These are phyloP conservation scores for Terebella lapidaria DNA, from an alignment of 2,888 invertebrate genomes.

Conservation along the genomic window DNA sequence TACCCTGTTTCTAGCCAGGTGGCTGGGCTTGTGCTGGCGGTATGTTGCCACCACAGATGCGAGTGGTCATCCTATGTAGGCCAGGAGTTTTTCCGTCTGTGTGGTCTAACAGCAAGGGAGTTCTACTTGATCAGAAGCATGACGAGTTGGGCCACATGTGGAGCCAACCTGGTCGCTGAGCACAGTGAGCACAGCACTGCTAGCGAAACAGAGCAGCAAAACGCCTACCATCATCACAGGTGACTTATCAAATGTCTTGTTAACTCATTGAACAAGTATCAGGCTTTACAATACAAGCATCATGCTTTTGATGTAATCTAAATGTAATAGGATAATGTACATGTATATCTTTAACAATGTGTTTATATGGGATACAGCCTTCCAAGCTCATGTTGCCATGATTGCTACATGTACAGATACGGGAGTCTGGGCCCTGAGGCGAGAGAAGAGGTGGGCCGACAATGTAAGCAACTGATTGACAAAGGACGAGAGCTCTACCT, in stretches of 20 bases:
- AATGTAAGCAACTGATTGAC: conserved; percentile 74
- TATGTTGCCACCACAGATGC: conserved; percentile 88
- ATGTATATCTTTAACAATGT: too few species aligned
- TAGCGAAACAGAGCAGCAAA: too few species aligned
- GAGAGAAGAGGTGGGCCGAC: conserved; percentile 65
- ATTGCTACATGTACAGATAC: too few species aligned
- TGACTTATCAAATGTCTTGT: background rate
- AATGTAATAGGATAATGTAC: too few species aligned
- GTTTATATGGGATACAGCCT: too few species aligned
- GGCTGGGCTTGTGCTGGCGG: conserved; percentile 66
- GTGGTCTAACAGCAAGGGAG: conserved; percentile 57
- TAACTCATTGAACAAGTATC: background rate
- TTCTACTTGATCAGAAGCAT: conserved; percentile 74
- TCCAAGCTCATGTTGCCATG: too few species aligned
- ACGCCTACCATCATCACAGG: background rate
- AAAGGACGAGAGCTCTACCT: conserved; percentile 68
- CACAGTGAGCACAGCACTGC: too few species aligned
- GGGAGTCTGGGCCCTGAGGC: conserved; percentile 43
- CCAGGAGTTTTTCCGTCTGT: conserved; percentile 59
- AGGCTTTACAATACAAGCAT: background rate
- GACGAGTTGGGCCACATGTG: conserved; percentile 73
- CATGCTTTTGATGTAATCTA: background rate
- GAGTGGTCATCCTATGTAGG: conserved; percentile 68
- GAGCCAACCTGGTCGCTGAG: conserved; percentile 8
- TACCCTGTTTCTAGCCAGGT: conserved; percentile 13